A percentile compares a stretch with the other conserved stretches of the same genome.
Evolutionary conservation across 1,140 invertebrate species (phyloP).

Genomic region (Leptinotarsa undecemlineata): DNA sequence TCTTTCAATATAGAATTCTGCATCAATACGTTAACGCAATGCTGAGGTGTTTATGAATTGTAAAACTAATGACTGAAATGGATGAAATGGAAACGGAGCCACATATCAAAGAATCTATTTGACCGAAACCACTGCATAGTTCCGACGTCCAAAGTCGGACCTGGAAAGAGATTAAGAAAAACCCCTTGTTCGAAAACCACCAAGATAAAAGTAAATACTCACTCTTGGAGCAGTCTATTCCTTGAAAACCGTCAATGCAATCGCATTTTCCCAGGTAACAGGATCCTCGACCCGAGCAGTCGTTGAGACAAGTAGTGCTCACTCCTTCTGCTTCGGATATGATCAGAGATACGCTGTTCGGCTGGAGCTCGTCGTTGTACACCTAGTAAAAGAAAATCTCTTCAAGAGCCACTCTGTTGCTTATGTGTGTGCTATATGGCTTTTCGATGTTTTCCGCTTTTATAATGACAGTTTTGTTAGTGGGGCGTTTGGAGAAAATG

Average conservation of each 20-base stretch:
- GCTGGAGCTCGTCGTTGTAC: slow-evolving; percentile 90
- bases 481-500: neutral
- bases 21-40: too few relatives aligned
- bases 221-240: slow-evolving; percentile 70
- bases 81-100: too few relatives aligned
- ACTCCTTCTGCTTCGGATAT: slow-evolving; percentile 84
- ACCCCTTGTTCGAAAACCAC: neutral
- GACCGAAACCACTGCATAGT: too few relatives aligned
- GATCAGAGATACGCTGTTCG: slow-evolving; percentile 78
- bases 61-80: too few relatives aligned
- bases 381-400: slow-evolving; percentile 52
- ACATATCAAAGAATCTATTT: too few relatives aligned
- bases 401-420: neutral
- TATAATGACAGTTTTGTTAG: slow-evolving; percentile 2
- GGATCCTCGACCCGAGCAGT: slow-evolving; percentile 92
- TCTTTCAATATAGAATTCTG: too few relatives aligned
- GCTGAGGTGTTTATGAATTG: too few relatives aligned
- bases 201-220: slow-evolving; percentile 21
- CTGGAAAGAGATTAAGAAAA: slow-evolving; percentile 4
- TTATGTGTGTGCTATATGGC: neutral
- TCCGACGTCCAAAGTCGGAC: neutral
- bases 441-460: neutral
- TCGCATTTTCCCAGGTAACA: slow-evolving; percentile 94
- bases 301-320: slow-evolving; percentile 87
- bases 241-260: slow-evolving; percentile 93